phyloP scores from a whole-genome alignment of 2,888 invertebrate species.

The Gastracanthus pulcherrimus region DNA sequence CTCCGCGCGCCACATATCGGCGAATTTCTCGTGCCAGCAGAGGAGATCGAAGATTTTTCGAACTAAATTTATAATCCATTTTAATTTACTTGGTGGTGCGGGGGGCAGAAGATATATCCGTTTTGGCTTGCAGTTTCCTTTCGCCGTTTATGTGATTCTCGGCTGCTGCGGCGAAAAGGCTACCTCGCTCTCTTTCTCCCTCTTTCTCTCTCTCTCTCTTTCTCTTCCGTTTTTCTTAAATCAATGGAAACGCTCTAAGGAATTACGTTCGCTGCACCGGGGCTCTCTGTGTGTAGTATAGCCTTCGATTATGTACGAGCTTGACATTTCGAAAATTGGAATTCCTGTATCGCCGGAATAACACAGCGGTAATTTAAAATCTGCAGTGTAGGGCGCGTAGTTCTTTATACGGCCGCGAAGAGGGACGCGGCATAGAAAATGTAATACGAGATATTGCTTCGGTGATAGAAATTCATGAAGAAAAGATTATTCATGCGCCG shows the following conservation, averaged over 20 bases:
- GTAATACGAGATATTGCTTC: constrained; percentile 23
- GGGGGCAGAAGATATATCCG: constrained; percentile 67
- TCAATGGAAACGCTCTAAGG: constrained; percentile 71
- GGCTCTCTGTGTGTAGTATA: constrained; percentile 36
- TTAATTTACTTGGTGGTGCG: constrained; percentile 70
- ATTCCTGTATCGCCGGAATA: constrained; percentile 40
- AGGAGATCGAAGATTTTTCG: constrained; percentile 69
- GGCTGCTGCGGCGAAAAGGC: neutral
- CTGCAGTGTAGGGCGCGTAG: neutral
- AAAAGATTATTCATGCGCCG: neutral
- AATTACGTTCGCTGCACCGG: constrained; percentile 69
- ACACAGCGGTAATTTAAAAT: constrained; percentile 44
- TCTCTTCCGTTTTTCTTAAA: constrained; percentile 69
- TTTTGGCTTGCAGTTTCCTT: constrained; percentile 58
- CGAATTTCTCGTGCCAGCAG: constrained; percentile 30
- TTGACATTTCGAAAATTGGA: constrained; percentile 58
- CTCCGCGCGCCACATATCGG: constrained; percentile 3
- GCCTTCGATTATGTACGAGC: constrained; percentile 39
- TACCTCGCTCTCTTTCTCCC: neutral
- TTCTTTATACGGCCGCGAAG: neutral
- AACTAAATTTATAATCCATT: constrained; percentile 75
- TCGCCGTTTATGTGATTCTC: constrained; percentile 27
- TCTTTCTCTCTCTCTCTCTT: neutral
- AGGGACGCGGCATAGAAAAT: neutral
- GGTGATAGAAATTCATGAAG: constrained; percentile 11